phyloP scores from a whole-genome alignment of 2,113 vertebrate genomes.

The Paracanthobrama guichenoti region DNA sequence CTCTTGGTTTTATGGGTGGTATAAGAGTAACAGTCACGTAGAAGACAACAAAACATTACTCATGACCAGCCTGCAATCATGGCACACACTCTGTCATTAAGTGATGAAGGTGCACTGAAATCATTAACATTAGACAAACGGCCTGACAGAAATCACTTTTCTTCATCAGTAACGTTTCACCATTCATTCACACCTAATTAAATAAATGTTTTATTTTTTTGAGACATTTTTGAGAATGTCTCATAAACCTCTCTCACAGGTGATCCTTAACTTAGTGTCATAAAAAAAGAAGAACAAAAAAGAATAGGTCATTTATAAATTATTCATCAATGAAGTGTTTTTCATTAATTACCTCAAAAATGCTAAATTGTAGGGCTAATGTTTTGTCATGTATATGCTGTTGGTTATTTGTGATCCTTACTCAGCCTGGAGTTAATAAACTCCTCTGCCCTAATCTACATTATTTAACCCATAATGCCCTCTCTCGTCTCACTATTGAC shows the following conservation, averaged over 20 bases:
- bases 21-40: constrained; percentile 58
- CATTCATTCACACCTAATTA: neutral
- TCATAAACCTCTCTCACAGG: neutral
- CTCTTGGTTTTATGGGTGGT: constrained; percentile 66
- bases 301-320: neutral
- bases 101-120: constrained; percentile 52
- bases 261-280: neutral
- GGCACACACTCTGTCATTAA: constrained; percentile 69
- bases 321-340: neutral
- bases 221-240: neutral
- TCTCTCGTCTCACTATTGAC: neutral
- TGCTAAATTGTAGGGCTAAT: neutral
- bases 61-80: constrained; percentile 65
- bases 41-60: constrained; percentile 68
- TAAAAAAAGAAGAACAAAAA: neutral
- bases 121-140: constrained; percentile 40
- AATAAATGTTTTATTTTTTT: neutral
- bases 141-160: constrained; percentile 44
- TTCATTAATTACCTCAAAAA: neutral
- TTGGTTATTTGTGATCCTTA: neutral
- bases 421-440: neutral
- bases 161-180: constrained; percentile 37
- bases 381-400: neutral
- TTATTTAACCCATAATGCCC: neutral
- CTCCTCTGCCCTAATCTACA: constrained; percentile 4